These are phyloP conservation scores for Apis mellifera DNA, from an alignment of 1,140 invertebrate species.

Conservation along the genomic window DNA sequence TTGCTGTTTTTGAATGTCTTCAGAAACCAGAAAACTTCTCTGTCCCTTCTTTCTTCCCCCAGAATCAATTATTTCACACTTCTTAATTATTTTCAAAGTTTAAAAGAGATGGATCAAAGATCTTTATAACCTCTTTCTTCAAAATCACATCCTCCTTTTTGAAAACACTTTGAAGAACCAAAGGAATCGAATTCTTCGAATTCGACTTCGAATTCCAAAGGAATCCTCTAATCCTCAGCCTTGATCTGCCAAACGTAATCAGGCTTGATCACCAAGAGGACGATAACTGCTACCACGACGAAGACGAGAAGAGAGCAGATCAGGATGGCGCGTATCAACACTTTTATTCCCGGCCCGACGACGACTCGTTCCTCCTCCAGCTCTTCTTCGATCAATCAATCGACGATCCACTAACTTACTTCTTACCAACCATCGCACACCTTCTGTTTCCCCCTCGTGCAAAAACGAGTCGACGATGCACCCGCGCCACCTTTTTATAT, in stretches of 20 bases:
- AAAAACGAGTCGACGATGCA: slow-evolving; percentile 59
- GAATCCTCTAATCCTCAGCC: slow-evolving; percentile 15
- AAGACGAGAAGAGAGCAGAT: slow-evolving; percentile 68
- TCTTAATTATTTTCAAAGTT: background rate
- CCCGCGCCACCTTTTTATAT: slow-evolving; percentile 72
- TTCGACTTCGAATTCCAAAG: too few relatives aligned
- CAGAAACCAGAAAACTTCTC: too few relatives aligned
- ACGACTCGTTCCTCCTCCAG: slow-evolving; percentile 19
- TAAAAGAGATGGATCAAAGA: too few relatives aligned
- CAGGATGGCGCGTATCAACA: slow-evolving; percentile 68
- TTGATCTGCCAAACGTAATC: slow-evolving; percentile 68
- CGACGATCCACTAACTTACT: background rate
- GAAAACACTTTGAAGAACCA: too few relatives aligned
- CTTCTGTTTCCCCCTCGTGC: background rate
- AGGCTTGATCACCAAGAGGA: slow-evolving; percentile 71
- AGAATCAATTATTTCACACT: background rate
- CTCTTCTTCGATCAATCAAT: slow-evolving; percentile 3
- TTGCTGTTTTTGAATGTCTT: background rate
- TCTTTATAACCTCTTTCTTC: too few relatives aligned
- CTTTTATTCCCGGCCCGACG: background rate
- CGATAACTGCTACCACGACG: slow-evolving; percentile 58
- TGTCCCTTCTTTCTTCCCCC: background rate
- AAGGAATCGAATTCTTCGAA: too few relatives aligned
- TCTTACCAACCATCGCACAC: background rate
- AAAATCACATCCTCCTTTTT: too few relatives aligned